These are phyloP conservation scores for Thecocarcelia acutangulata DNA, from an alignment of 2,888 invertebrate genomes.

Conservation along the genomic window DNA sequence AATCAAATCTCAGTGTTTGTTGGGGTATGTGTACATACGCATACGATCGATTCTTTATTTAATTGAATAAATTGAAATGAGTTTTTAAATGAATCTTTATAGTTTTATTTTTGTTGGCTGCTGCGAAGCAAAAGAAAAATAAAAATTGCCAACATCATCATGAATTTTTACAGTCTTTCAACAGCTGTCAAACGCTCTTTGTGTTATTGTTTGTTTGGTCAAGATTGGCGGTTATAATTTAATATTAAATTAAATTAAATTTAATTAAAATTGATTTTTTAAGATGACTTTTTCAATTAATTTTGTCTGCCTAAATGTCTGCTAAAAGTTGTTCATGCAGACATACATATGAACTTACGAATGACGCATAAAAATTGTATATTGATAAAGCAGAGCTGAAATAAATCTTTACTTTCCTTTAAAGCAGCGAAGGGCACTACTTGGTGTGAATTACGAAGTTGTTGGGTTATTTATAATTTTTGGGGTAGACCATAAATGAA, in stretches of 20 bases:
- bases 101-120: not conserved
- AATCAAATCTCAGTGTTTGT: too few species aligned
- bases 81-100: constrained; percentile 28
- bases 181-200: constrained; percentile 18
- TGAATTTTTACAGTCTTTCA: constrained; percentile 11
- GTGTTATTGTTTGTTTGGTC: constrained; percentile 31
- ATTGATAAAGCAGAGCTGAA: too few species aligned
- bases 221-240: constrained; percentile 25
- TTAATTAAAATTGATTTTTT: constrained; percentile 30
- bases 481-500: too few species aligned
- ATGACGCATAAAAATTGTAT: too few species aligned
- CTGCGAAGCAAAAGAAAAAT: constrained; percentile 1
- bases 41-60: constrained; percentile 3
- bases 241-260: constrained; percentile 35
- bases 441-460: too few species aligned
- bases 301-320: constrained; percentile 39
- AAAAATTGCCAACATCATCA: constrained; percentile 20
- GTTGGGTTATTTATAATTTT: too few species aligned
- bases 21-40: too few species aligned
- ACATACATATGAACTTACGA: too few species aligned
- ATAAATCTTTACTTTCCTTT: too few species aligned
- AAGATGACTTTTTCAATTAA: not conserved
- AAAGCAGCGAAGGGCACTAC: too few species aligned
- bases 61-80: constrained; percentile 35
- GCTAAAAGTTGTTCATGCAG: not conserved